Evolutionary conservation across 1,140 invertebrate genomes (phyloP).

Genomic region (Trypoxylus dichotomus): DNA sequence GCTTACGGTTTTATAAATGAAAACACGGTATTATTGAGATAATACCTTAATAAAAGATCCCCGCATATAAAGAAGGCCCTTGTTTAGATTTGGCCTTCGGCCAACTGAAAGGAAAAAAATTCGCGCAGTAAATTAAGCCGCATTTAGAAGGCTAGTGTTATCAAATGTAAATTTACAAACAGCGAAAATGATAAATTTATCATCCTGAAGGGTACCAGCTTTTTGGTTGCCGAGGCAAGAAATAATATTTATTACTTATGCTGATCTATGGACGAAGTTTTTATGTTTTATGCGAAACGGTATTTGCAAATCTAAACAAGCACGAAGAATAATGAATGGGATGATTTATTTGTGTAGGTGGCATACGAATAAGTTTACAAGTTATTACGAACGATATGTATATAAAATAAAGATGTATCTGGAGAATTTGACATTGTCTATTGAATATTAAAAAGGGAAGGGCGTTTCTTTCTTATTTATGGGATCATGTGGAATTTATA

Average conservation of each 20-base stretch:
- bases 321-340: background rate
- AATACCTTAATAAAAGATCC: background rate
- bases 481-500: no score
- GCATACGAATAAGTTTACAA: background rate
- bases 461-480: no score
- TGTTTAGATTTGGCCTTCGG: background rate
- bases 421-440: no score
- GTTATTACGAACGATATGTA: background rate
- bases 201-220: background rate
- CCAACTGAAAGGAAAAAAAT: background rate
- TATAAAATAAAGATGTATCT: no score
- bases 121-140: background rate
- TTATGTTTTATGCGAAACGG: background rate
- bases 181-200: background rate
- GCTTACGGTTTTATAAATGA: no score
- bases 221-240: background rate
- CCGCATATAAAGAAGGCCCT: background rate
- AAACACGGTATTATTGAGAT: background rate
- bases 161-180: constrained; percentile 7
- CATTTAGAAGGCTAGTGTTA: background rate
- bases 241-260: constrained; percentile 4
- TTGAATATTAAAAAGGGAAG: no score
- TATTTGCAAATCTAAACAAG: background rate
- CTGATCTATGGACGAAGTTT: background rate
- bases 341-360: background rate